A percentile compares a stretch with the other conserved stretches of the same genome.
phyloP scores from a whole-genome alignment of 2,113 vertebrate genomes.

The Ptilorrhoa leucosticta region DNA sequence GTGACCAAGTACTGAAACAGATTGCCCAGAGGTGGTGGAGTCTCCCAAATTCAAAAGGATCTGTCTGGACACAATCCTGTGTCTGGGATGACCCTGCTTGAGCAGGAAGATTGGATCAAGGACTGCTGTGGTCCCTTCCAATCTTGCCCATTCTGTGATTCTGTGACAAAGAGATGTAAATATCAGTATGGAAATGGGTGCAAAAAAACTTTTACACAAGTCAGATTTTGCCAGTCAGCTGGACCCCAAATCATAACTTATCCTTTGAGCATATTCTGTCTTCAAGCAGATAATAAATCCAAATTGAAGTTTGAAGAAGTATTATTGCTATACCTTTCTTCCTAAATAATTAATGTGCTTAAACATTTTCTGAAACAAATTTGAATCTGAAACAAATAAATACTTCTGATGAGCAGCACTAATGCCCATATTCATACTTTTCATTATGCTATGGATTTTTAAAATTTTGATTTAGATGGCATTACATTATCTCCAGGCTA shows the following conservation, averaged over 20 bases:
- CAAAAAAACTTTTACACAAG: neutral
- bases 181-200: neutral
- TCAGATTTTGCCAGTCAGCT: neutral
- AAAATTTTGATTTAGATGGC: neutral
- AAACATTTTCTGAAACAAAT: neutral
- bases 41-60: too few species aligned
- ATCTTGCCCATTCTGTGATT: neutral
- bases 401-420: neutral
- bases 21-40: neutral
- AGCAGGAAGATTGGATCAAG: neutral
- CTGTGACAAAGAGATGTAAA: neutral
- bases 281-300: neutral
- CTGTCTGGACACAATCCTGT: neutral
- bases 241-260: neutral
- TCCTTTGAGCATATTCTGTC: neutral
- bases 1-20: fast-evolving
- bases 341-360: neutral
- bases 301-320: neutral
- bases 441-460: neutral
- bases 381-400: neutral
- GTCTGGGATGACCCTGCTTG: neutral
- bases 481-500: neutral
- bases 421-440: neutral
- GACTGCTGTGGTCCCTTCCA: neutral
- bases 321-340: neutral